Evolutionary conservation across 2,888 invertebrate species (phyloP).

Genomic region (Leistus spinibarbis): DNA sequence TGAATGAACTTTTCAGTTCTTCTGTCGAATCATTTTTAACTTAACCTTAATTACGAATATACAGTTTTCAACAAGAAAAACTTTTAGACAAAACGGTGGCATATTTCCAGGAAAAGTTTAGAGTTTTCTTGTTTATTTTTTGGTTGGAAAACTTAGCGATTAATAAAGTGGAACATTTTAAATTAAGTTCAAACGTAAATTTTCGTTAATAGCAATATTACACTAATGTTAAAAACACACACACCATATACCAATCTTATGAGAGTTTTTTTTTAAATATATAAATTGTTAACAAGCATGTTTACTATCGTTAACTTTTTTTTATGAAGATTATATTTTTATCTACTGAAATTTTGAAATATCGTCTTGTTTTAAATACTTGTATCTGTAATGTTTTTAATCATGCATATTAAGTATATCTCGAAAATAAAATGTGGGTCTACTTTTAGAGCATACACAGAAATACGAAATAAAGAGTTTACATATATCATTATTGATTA

Average conservation of each 20-base stretch:
- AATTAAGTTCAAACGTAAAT: background rate
- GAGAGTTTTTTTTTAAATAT: too few species aligned
- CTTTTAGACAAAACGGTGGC: background rate
- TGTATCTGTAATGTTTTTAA: too few species aligned
- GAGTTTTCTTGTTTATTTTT: background rate
- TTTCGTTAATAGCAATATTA: too few species aligned
- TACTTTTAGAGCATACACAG: background rate
- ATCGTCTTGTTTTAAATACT: too few species aligned
- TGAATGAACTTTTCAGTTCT: too few species aligned
- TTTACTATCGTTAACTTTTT: too few species aligned
- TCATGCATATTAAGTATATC: too few species aligned
- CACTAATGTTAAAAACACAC: too few species aligned
- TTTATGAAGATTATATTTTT: too few species aligned
- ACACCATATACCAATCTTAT: too few species aligned
- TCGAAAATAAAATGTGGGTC: background rate
- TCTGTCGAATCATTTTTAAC: background rate
- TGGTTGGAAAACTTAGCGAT: background rate
- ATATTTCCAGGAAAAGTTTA: background rate
- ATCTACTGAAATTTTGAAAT: too few species aligned
- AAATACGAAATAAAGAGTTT: background rate
- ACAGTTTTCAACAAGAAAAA: background rate
- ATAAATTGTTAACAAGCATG: too few species aligned
- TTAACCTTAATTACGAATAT: background rate
- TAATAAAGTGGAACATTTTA: background rate
- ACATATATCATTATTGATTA: background rate